Conservation (phyloP, 2,797 vertebrate genomes). For the Brachymystax lenok region DNA sequence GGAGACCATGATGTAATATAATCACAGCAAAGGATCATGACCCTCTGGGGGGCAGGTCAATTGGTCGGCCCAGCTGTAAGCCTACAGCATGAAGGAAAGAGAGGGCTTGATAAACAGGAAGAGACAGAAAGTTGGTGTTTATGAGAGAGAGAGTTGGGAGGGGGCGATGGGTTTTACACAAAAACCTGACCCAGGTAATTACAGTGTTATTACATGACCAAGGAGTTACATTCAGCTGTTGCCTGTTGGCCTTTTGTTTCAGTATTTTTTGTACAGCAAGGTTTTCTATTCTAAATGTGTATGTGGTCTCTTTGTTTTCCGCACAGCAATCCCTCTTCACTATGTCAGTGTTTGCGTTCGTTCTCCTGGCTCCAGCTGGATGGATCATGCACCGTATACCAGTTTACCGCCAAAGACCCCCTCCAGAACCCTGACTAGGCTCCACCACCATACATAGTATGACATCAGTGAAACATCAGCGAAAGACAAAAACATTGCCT, state of each 20-base stretch:
- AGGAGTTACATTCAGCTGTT: no score
- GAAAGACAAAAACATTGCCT: neutral
- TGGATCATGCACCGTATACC: conserved; percentile 81
- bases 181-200: no score
- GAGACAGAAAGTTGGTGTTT: neutral
- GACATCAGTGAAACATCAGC: neutral
- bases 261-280: neutral
- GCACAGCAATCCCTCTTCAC: conserved; percentile 76
- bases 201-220: no score
- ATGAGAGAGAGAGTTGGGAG: neutral
- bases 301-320: neutral
- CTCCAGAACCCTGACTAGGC: conserved; percentile 45
- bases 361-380: conserved; percentile 77
- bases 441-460: neutral
- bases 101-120: neutral
- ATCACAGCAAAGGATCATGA: conserved; percentile 39
- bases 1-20: conserved; percentile 21
- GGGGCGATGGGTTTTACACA: neutral
- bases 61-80: neutral
- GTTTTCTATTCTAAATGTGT: neutral
- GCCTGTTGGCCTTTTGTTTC: neutral
- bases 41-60: conserved; percentile 36
- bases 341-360: conserved; percentile 72
- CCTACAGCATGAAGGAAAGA: neutral
- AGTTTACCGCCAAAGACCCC: conserved; percentile 64